Percentiles rank a stretch among this genome's conserved stretches.
Evolutionary conservation across 2,797 vertebrate species (phyloP).

Genomic region (Pangasius larnaudii): DNA sequence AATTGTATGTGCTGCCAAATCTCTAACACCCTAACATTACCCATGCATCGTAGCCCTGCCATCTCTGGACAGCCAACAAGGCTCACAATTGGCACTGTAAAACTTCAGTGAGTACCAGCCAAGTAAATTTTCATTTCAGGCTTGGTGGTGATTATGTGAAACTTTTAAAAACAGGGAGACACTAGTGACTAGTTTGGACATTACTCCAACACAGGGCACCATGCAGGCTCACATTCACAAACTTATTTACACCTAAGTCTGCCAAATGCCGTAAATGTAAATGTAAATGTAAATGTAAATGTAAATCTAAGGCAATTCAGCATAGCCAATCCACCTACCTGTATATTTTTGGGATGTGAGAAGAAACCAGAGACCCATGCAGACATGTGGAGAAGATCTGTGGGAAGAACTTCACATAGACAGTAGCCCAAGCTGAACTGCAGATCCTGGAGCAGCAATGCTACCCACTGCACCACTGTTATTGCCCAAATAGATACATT

Average conservation of each 20-base stretch:
- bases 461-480: background rate
- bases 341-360: background rate
- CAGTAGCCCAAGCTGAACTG: background rate
- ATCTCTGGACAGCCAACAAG: background rate
- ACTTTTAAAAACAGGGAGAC: background rate
- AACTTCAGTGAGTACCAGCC: background rate
- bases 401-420: background rate
- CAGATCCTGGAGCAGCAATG: background rate
- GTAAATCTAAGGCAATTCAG: background rate
- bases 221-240: background rate
- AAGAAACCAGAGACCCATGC: background rate
- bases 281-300: no score
- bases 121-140: background rate
- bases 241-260: background rate
- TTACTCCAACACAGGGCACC: background rate
- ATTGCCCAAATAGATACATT: background rate
- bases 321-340: background rate
- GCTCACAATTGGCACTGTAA: background rate
- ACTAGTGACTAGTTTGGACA: background rate
- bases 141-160: background rate
- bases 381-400: background rate
- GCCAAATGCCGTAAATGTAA: no score
- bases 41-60: background rate
- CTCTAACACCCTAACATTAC: background rate
- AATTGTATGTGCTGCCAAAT: slow-evolving; percentile 24